Percentiles rank a stretch among this genome's conserved stretches.
These are phyloP conservation scores for Erannis defoliaria DNA, from an alignment of 2,888 invertebrate species.

Conservation along the genomic window DNA sequence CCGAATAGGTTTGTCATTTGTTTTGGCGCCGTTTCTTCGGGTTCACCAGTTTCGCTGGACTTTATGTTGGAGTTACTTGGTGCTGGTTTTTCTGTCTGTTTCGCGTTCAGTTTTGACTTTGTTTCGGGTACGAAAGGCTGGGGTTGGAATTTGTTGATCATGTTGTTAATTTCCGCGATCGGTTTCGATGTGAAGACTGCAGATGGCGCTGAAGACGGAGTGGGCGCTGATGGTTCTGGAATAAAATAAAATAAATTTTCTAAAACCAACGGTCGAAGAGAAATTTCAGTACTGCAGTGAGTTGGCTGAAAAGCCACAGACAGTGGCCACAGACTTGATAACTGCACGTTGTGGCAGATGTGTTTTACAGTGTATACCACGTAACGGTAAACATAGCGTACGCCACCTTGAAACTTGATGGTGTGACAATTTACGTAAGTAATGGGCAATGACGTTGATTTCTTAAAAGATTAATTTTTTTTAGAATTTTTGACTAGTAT, in stretches of 20 bases:
- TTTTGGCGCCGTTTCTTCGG: constrained; percentile 56
- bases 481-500: too few relatives aligned
- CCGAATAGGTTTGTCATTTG: constrained; percentile 65
- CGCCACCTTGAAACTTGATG: too few relatives aligned
- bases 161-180: constrained; percentile 62
- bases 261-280: too few relatives aligned
- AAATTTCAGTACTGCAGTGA: too few relatives aligned
- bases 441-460: too few relatives aligned
- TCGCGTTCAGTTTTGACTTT: constrained; percentile 37
- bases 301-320: too few relatives aligned
- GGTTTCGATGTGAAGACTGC: constrained; percentile 68
- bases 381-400: too few relatives aligned
- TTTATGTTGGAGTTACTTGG: constrained; percentile 45
- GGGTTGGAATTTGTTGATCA: constrained; percentile 66
- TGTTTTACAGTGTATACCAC: too few relatives aligned
- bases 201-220: constrained; percentile 52
- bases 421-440: too few relatives aligned
- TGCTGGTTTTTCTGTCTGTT: constrained; percentile 8
- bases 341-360: too few relatives aligned
- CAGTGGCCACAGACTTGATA: too few relatives aligned
- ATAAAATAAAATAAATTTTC: not conserved
- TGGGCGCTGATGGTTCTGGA: constrained; percentile 51
- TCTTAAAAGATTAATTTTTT: too few relatives aligned
- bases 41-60: constrained; percentile 75
- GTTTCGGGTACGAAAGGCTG: constrained; percentile 52